Evolutionary conservation across 2,113 vertebrate genomes (phyloP).

Genomic region (Calyptommatus sinebrachiatus): DNA sequence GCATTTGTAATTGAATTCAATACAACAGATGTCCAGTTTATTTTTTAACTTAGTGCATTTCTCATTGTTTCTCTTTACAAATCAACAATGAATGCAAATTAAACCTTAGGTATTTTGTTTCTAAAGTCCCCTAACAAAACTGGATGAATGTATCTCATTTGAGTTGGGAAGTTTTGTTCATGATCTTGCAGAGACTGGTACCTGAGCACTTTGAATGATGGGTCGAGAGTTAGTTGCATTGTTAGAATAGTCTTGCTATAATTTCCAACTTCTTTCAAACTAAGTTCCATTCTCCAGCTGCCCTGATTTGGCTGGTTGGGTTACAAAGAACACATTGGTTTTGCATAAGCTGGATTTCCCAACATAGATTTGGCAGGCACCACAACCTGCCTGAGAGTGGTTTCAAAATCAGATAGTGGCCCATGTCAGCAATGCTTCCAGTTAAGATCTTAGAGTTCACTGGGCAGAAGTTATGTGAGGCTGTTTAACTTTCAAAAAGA

Average conservation of each 20-base stretch:
- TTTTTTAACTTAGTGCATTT: constrained; percentile 34
- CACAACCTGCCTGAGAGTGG: constrained; percentile 52
- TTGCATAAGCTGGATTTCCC: constrained; percentile 76
- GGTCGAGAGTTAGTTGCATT: background rate
- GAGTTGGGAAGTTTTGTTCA: constrained; percentile 15
- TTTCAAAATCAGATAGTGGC: constrained; percentile 45
- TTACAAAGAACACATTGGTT: constrained; percentile 79
- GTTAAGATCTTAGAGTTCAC: constrained; percentile 45
- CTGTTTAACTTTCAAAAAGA: constrained; percentile 21
- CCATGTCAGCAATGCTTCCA: constrained; percentile 59
- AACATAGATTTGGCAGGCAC: constrained; percentile 66
- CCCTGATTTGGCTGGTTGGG: constrained; percentile 71
- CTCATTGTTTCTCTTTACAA: constrained; percentile 44
- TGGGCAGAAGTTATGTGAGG: constrained; percentile 20
- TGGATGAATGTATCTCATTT: background rate
- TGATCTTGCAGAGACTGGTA: constrained; percentile 32
- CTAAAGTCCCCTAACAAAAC: constrained; percentile 40
- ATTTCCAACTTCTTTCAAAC: background rate
- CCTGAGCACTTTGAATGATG: constrained; percentile 3
- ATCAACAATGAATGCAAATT: constrained; percentile 25
- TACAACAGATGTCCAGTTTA: constrained; percentile 25
- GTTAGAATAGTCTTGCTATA: constrained; percentile 29
- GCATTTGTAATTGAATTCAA: constrained; percentile 51
- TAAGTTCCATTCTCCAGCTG: constrained; percentile 51
- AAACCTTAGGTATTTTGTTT: constrained; percentile 39